Evolutionary conservation across 2,797 vertebrate species (phyloP), one percentile per base, ranked within the genome.

Genomic region (Sitta carolinensis): DNA sequence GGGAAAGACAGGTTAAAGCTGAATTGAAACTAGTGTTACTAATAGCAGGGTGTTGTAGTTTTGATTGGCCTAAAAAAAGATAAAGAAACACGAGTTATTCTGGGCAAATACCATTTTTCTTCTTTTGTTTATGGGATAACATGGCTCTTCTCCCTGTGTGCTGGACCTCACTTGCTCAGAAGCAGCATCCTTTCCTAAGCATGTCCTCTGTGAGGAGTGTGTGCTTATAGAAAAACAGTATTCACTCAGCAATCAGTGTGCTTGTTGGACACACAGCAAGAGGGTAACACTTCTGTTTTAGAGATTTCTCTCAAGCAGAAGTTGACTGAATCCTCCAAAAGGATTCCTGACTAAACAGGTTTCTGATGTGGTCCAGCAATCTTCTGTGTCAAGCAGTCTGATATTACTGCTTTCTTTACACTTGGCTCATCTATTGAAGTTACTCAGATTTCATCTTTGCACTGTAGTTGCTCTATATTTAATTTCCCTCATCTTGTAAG

Each of bases 231-330:
- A 9, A 61, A 61, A 81, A 2, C 18, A 55, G 3, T 10, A 6
- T 63, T 87, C 5, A 1, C 13, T 73, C 42, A 61, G 45, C 17
- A 61, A 0, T 52, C 0, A 0, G 7, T 20, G 8, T 84, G 42
- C 26, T 73, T 76, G 47, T 61, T 83, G 47, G 68, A 40, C 30
- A 42, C 45, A 73, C 69, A 62, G 34, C 16, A 57, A 72, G 32
- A 80, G 27, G 6, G 13, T 62, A 64, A 64, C 15, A 9, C 38
- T 30, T 67, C 23, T 76, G 45, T 17, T 89, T 83, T 64, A 58
- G 34, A 70, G 52, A 34, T 27, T 40, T 80, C 14, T 66, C 21
- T 82, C 25, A 54, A 68, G 21, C 32, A 48, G 22, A 45, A 54
- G 45, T 55, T 93, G 66, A 42, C 57, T 57, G 32, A 92, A 66